Conservation (phyloP, 2,113 vertebrate species). For the Cairina moschata region DNA sequence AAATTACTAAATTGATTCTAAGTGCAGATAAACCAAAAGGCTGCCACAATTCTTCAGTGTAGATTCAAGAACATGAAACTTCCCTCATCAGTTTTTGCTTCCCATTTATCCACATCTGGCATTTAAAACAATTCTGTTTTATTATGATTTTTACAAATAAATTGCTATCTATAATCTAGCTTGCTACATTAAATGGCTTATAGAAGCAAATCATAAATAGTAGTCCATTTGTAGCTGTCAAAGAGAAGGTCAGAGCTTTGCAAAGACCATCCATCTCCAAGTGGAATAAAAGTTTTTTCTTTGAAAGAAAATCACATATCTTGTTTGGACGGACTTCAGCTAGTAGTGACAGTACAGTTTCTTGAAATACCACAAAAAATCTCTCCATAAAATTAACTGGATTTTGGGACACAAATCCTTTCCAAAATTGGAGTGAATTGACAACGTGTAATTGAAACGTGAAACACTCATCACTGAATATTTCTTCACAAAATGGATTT, state of each 20-base stretch:
- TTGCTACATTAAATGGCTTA: conserved; percentile 57
- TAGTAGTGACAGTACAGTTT: neutral
- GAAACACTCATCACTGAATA: neutral
- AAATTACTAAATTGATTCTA: conserved; percentile 78
- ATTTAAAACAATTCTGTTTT: conserved; percentile 63
- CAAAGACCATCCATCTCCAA: conserved; percentile 45
- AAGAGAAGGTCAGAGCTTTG: conserved; percentile 69
- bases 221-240: conserved; percentile 52
- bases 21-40: conserved; percentile 62
- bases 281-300: neutral
- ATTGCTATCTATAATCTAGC: conserved; percentile 57
- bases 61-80: conserved; percentile 32
- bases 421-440: neutral
- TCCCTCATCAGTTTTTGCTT: neutral
- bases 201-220: conserved; percentile 66
- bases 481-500: neutral
- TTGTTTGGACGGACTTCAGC: neutral
- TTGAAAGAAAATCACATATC: neutral
- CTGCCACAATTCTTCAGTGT: conserved; percentile 50
- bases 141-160: conserved; percentile 76
- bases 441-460: neutral
- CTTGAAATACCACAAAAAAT: neutral
- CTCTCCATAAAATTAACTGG: neutral
- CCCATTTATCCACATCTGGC: conserved; percentile 39
- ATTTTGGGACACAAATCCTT: neutral